phyloP scores from a whole-genome alignment of 2,888 invertebrate species.

The Linhomoeus sp. region DNA sequence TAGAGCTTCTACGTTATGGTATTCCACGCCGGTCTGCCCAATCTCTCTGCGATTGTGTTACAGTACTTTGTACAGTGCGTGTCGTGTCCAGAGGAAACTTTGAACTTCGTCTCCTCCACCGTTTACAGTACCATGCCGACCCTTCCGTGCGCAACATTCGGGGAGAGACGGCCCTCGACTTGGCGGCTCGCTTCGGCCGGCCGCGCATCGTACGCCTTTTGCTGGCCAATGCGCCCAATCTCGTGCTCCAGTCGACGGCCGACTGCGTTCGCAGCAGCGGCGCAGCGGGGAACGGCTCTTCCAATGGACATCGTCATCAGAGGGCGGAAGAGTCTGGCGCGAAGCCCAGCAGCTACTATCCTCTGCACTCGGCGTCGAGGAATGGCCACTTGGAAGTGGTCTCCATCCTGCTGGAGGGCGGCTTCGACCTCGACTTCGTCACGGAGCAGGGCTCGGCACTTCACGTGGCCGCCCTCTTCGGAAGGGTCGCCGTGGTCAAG shows the following conservation, averaged over 20 bases:
- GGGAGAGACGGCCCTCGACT: constrained; percentile 74
- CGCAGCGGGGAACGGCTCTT: neutral
- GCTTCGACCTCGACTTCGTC: constrained; percentile 43
- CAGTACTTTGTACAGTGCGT: too few species aligned
- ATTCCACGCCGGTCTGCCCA: too few species aligned
- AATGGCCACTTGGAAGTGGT: constrained; percentile 48
- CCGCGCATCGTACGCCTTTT: too few species aligned
- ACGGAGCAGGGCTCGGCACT: constrained; percentile 26
- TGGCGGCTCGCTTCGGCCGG: constrained; percentile 44
- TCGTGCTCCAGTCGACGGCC: constrained; percentile 7
- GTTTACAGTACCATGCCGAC: neutral
- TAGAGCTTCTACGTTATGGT: neutral
- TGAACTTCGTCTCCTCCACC: too few species aligned
- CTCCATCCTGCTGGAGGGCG: constrained; percentile 44
- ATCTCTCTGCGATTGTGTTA: too few species aligned
- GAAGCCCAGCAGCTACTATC: constrained; percentile 30
- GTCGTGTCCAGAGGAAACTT: too few species aligned
- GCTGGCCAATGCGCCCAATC: too few species aligned
- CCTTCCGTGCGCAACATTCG: constrained; percentile 14
- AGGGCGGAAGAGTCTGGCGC: neutral
- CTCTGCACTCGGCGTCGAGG: constrained; percentile 53
- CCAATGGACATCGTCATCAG: neutral
- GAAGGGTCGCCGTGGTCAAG: constrained; percentile 19
- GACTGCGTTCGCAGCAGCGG: constrained; percentile 1
- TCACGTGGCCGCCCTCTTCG: constrained; percentile 25